Conservation (phyloP, 1,140 invertebrate species). For the Daktulosphaira vitifoliae region DNA sequence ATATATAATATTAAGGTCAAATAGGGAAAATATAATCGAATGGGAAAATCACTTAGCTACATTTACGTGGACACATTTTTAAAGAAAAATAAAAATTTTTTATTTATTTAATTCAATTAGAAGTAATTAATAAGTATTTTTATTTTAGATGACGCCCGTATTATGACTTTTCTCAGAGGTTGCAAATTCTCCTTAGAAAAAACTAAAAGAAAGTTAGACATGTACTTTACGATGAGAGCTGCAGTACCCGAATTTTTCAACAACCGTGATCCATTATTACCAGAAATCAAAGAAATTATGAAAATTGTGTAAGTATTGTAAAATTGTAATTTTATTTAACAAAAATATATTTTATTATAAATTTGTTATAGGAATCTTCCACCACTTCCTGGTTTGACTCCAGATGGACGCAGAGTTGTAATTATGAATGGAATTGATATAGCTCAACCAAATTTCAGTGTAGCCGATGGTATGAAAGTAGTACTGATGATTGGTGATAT, state of each 20-base stretch:
- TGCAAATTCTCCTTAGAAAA: slow-evolving; percentile 76
- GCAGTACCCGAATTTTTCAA: slow-evolving; percentile 73
- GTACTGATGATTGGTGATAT: slow-evolving; percentile 73
- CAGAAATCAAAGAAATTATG: slow-evolving; percentile 60
- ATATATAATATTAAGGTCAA: too few relatives aligned
- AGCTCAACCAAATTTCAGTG: slow-evolving; percentile 49
- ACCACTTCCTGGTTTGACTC: slow-evolving; percentile 64
- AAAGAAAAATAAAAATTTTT: too few relatives aligned
- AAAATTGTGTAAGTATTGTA: slow-evolving; percentile 60
- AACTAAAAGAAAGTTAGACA: slow-evolving; percentile 70
- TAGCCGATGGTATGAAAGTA: slow-evolving; percentile 64
- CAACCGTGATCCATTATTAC: slow-evolving; percentile 60
- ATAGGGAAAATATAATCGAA: too few relatives aligned
- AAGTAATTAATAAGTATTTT: too few relatives aligned
- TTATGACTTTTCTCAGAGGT: slow-evolving; percentile 68
- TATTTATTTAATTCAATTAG: too few relatives aligned
- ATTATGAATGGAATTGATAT: slow-evolving; percentile 55
- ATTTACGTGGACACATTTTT: too few relatives aligned
- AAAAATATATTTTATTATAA: background rate
- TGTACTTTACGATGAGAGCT: slow-evolving; percentile 73
- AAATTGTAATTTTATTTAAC: slow-evolving; percentile 6
- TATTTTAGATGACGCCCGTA: slow-evolving; percentile 57
- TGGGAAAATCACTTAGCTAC: too few relatives aligned
- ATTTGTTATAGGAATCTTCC: slow-evolving; percentile 56
- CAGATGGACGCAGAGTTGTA: slow-evolving; percentile 64